Percentiles rank a stretch among this genome's conserved stretches.
These are phyloP conservation scores for Sinocyclocheilus grahami DNA, from an alignment of 2,113 vertebrate species.

Conservation along the genomic window DNA sequence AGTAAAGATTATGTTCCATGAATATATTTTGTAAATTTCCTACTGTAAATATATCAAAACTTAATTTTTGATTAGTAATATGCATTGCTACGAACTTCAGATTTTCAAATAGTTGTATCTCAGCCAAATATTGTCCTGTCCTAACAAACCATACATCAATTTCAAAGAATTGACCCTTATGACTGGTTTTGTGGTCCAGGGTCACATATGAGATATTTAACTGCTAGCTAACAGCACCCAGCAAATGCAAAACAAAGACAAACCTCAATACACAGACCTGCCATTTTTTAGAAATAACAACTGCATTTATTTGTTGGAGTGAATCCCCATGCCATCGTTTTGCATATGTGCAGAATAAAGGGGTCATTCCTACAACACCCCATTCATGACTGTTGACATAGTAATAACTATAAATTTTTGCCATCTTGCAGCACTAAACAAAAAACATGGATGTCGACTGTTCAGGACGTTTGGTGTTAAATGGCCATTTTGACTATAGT, in stretches of 20 bases:
- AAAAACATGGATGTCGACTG: not conserved
- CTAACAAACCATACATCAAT: no score
- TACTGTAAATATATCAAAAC: no score
- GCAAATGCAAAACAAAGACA: not conserved
- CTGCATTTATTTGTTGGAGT: not conserved
- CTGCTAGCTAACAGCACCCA: not conserved
- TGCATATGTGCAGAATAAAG: not conserved
- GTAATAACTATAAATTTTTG: not conserved
- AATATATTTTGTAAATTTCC: no score
- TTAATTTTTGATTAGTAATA: no score
- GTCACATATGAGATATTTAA: not conserved
- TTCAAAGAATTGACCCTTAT: no score
- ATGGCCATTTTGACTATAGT: not conserved
- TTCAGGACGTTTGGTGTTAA: not conserved
- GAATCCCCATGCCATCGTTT: not conserved
- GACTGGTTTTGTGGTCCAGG: no score
- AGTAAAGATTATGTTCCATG: no score
- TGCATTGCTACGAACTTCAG: no score
- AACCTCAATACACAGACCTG: not conserved
- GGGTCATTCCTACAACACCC: not conserved
- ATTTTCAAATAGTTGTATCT: no score
- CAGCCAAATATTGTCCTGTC: no score
- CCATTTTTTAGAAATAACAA: not conserved
- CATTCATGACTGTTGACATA: not conserved
- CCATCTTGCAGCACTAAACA: not conserved